phyloP scores from a whole-genome alignment of 2,888 invertebrate species.

The Lasioglossum lativentre region DNA sequence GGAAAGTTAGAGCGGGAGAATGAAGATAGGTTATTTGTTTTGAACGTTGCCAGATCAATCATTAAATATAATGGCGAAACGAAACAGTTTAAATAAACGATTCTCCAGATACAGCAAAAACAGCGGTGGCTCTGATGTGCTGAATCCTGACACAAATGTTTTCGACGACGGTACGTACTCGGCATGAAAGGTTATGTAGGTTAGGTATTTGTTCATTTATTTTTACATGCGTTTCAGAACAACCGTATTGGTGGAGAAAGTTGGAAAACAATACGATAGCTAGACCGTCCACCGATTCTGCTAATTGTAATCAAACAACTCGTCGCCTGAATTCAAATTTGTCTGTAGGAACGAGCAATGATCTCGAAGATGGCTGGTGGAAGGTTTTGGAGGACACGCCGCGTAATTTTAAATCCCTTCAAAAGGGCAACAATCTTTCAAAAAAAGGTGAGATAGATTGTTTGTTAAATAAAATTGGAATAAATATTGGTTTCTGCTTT shows the following conservation, averaged over 20 bases:
- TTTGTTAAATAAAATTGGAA: background rate
- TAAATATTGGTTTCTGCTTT: no score
- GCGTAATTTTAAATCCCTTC: background rate
- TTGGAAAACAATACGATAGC: conserved; percentile 57
- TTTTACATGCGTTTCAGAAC: conserved; percentile 44
- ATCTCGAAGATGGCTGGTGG: conserved; percentile 59
- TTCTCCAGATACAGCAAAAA: conserved; percentile 31
- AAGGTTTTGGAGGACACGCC: conserved; percentile 44
- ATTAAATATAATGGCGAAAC: conserved; percentile 52
- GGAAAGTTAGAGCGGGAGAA: no score
- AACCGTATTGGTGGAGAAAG: conserved; percentile 63
- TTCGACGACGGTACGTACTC: conserved; percentile 50
- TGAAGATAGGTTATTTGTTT: no score
- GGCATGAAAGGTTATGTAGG: background rate
- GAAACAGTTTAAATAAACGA: conserved; percentile 53
- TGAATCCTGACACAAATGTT: conserved; percentile 62
- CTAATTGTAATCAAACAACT: conserved; percentile 41
- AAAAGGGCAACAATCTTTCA: background rate
- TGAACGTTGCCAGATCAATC: background rate
- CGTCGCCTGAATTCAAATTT: conserved; percentile 53
- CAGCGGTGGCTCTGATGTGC: conserved; percentile 44
- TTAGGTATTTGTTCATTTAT: background rate
- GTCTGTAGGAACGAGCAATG: background rate
- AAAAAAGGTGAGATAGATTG: conserved; percentile 1
- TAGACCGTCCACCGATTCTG: conserved; percentile 27